Conservation (phyloP, 2,888 invertebrate genomes). For the Junonia oenone region DNA sequence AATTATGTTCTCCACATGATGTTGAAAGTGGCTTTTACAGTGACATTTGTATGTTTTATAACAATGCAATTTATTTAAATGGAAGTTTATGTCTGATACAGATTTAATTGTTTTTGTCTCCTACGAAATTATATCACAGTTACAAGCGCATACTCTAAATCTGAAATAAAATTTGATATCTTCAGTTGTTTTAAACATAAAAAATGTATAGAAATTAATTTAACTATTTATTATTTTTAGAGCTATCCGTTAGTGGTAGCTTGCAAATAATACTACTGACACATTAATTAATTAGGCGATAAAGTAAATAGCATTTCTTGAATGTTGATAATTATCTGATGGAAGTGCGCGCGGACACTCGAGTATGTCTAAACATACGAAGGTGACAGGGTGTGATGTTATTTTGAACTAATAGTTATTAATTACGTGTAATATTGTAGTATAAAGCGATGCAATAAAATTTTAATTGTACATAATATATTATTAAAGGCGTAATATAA, state of each 20-base stretch:
- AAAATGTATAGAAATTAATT: conserved; percentile 5
- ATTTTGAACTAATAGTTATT: conserved; percentile 27
- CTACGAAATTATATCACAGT: conserved; percentile 6
- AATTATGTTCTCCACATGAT: conserved; percentile 14
- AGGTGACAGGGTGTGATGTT: conserved; percentile 34
- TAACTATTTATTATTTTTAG: conserved; percentile 10
- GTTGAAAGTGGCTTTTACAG: conserved; percentile 25
- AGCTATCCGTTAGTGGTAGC: background rate
- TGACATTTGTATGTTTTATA: conserved; percentile 65
- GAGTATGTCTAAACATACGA: conserved; percentile 12
- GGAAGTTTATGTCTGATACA: conserved; percentile 64
- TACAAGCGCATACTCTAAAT: background rate
- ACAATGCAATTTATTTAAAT: conserved; percentile 61
- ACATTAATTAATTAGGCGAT: conserved; percentile 9
- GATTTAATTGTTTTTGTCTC: conserved; percentile 46
- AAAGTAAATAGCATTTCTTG: conserved; percentile 3
- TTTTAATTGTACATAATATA: conserved; percentile 27
- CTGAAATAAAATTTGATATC: conserved; percentile 7
- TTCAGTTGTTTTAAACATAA: conserved; percentile 2
- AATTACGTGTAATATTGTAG: conserved; percentile 25
- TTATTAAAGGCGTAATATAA: conserved; percentile 21
- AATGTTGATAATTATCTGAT: conserved; percentile 2
- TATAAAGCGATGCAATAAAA: conserved; percentile 33
- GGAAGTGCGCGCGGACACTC: conserved; percentile 7
- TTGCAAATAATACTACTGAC: conserved; percentile 4